Conservation (phyloP, 2,797 vertebrate species). For the Cuculus canorus region DNA sequence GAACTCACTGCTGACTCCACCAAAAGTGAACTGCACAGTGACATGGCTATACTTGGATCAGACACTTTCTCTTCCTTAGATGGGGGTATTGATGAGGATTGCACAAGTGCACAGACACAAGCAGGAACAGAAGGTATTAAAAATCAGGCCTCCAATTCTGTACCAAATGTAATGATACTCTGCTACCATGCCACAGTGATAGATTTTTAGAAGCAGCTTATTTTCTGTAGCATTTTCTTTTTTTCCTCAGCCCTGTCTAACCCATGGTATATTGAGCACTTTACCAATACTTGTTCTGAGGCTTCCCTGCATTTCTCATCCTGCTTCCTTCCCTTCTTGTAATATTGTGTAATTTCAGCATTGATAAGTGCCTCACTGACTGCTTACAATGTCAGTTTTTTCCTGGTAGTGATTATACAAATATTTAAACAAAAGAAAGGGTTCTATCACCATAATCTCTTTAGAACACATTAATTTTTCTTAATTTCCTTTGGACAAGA, state of each 20-base stretch:
- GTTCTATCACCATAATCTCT: neutral
- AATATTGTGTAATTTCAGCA: neutral
- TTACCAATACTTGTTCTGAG: neutral
- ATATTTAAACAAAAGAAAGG: neutral
- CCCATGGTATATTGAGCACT: neutral
- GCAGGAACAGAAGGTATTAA: neutral
- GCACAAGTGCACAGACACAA: neutral
- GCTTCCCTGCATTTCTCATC: neutral
- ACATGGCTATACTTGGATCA: fast-evolving
- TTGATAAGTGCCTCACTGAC: neutral
- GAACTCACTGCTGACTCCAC: neutral
- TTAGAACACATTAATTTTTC: neutral
- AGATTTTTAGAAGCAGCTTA: neutral
- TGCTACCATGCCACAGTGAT: neutral
- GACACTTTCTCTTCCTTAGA: neutral
- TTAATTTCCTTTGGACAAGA: neutral
- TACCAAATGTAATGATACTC: neutral
- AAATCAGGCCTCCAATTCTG: neutral
- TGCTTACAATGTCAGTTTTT: neutral
- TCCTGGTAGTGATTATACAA: neutral
- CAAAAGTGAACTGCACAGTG: fast-evolving
- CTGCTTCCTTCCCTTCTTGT: neutral
- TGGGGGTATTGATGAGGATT: neutral
- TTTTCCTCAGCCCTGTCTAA: neutral
- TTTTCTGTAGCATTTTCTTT: neutral